Evolutionary conservation across 2,888 invertebrate species (phyloP), one percentile per base, ranked within the genome.

Genomic region (Cerastis leucographa): DNA sequence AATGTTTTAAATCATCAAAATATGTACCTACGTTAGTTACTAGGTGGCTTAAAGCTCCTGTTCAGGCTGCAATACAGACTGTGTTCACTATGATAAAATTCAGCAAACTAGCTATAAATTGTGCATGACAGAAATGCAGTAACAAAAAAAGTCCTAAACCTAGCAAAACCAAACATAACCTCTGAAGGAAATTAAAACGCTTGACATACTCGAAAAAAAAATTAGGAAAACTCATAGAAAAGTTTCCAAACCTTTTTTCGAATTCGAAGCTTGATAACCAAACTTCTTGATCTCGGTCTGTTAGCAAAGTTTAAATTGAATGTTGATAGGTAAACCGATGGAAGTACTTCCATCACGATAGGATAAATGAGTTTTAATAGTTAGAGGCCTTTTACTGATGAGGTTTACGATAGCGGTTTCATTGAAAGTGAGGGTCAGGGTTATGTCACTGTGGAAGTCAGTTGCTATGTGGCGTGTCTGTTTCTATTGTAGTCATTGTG

Each of bases 231-330:
- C 67, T 85, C 66, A 59, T 46, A 66, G 51, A 81, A 72, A 46
- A 64, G 49, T 61, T 64, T 25, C 1, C 29, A 71, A 76, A 68
- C 29, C 65, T 77, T 81, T 78, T 76, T 56, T 46, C 54, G 69
- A 71, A 80, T 51, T 77, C 71, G 17, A 71, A 76, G 59, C 82
- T 81, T 67, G 78, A 83, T 78, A 79, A 78, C 42, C 44, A 71
- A 77, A 71, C 67, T 71, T 80, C 56, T 12, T 44, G 77, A 86
- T 80, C 42, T 82, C 59, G 71, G 71, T 82, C 66, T 77, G 61
- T 77, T 76, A 46, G 72, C 40, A 35, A 83, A 86, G 69, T 83
- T 75, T 74, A 82, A 86, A 86, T 87, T 83, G 78, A 83, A 85
- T 75, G 67, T 61, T 71, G 69, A 77, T 74, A 74, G 70, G 66